phyloP scores from a whole-genome alignment of 2,888 invertebrate species.

The Macaria liturata region DNA sequence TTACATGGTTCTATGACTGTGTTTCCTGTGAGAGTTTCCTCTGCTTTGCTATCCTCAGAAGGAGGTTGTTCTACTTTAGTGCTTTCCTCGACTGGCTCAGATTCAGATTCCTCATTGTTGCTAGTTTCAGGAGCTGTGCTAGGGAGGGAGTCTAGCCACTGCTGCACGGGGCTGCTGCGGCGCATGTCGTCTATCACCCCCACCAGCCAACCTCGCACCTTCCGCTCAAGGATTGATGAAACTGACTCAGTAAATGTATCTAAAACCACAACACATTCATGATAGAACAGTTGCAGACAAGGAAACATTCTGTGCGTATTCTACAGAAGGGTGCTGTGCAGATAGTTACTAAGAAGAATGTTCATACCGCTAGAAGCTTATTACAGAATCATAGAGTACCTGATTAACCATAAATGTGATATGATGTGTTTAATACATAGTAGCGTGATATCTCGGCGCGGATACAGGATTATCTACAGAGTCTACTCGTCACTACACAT shows the following conservation, averaged over 20 bases:
- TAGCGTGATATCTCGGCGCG: too few species aligned
- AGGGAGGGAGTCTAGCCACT: conserved; percentile 89
- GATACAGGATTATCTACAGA: neutral
- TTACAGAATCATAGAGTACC: too few species aligned
- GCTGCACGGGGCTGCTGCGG: conserved; percentile 87
- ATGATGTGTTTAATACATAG: neutral
- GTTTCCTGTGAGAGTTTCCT: conserved; percentile 62
- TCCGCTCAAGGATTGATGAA: conserved; percentile 72
- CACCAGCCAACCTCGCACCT: conserved; percentile 76
- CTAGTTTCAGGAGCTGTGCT: conserved; percentile 45
- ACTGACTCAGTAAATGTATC: conserved; percentile 77
- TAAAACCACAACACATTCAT: conserved; percentile 38
- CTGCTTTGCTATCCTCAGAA: conserved; percentile 66
- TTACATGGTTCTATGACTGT: conserved; percentile 60
- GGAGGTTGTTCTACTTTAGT: conserved; percentile 45
- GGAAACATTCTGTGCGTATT: neutral
- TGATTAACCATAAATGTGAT: neutral
- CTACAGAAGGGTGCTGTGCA: conserved; percentile 4
- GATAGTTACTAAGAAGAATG: neutral
- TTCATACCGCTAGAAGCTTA: neutral
- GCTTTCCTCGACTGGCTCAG: conserved; percentile 34
- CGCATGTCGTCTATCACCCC: conserved; percentile 83
- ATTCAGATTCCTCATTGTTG: conserved; percentile 36
- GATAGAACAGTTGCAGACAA: neutral
- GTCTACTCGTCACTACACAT: conserved; percentile 9